Evolutionary conservation across 1,140 invertebrate genomes (phyloP), one percentile per base, ranked within the genome.

Genomic region (Brachionus sp.): DNA sequence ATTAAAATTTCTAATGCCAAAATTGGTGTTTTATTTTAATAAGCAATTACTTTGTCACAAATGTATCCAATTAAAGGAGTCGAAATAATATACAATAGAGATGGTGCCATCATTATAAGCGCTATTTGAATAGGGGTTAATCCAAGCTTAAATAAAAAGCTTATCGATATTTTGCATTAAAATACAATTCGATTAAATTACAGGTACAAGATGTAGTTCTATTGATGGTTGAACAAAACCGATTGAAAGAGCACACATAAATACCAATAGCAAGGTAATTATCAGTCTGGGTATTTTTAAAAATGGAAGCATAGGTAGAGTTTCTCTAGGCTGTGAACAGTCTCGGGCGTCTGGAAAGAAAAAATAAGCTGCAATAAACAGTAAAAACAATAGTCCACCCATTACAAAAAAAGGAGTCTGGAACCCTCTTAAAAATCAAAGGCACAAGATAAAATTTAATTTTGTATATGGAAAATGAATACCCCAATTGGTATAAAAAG

Each of bases 151-250:
- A 13, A n/a, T 29, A 66, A 73, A 78, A 3, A 78, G 6, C 0
- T 50, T 19, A 78, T 37, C 13, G 35, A 44, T 6, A 39, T 7
- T 33, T 37, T 39, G n/a, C 13, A 3, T 29, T 73, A 33, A n/a
- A 29, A 33, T 2, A 73, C 3, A 7, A 46, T 29, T 57, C 37
- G 35, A 66, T 62, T 12, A 10, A 42, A 16, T 23, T 62, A 80
- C 77, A 10, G 77, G 77, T n/a, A 62, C 10, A 19, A 80, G 77
- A 62, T 80, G 77, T 23, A 80, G 25, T 35, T 80, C 19, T 10
- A 80, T 80, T 66, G 77, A 62, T 80, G 77, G 77, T 42, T 80
- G 46, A 5, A 62, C n/a, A 62, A 62, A 80, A 25, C 62, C 77
- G 23, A 80, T 57, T 42, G 77, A 62, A 2, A 80, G 9, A 39